Percentiles rank a stretch among this genome's conserved stretches.
Evolutionary conservation across 1,140 invertebrate genomes (phyloP).

Genomic region (Caenorhabditis briggsae): DNA sequence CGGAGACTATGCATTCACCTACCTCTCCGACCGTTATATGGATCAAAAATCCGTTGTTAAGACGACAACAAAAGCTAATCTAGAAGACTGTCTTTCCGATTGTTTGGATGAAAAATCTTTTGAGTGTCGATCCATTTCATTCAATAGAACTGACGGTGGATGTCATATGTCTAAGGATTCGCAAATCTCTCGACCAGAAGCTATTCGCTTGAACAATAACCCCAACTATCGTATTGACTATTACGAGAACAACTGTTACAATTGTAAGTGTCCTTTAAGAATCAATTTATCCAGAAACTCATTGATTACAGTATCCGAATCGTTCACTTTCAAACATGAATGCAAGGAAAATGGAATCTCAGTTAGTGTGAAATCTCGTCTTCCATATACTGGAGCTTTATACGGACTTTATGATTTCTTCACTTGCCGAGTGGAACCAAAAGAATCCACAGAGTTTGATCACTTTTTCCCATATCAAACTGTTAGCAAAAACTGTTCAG

Average conservation of each 20-base stretch:
- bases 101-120: conserved; percentile 74
- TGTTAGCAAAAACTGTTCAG: conserved; percentile 73
- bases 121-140: conserved; percentile 73
- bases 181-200: conserved; percentile 74
- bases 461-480: conserved; percentile 76
- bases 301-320: conserved; percentile 73
- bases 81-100: conserved; percentile 77
- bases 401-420: conserved; percentile 78
- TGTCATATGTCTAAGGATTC: conserved; percentile 76
- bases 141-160: conserved; percentile 76
- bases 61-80: conserved; percentile 59
- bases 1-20: conserved; percentile 77
- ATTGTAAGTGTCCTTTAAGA: conserved; percentile 68
- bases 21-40: conserved; percentile 77
- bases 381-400: conserved; percentile 77
- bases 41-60: conserved; percentile 68
- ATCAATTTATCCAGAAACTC: neutral
- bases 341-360: conserved; percentile 73
- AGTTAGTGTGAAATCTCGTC: conserved; percentile 68
- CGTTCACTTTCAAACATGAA: conserved; percentile 72
- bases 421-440: conserved; percentile 75
- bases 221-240: conserved; percentile 77
- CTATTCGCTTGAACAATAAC: conserved; percentile 77
- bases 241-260: conserved; percentile 78
- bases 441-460: conserved; percentile 72